A percentile compares a stretch with the other conserved stretches of the same genome.
These are phyloP conservation scores for Sebastes variabilis DNA, from an alignment of 2,797 vertebrate genomes.

Conservation along the genomic window DNA sequence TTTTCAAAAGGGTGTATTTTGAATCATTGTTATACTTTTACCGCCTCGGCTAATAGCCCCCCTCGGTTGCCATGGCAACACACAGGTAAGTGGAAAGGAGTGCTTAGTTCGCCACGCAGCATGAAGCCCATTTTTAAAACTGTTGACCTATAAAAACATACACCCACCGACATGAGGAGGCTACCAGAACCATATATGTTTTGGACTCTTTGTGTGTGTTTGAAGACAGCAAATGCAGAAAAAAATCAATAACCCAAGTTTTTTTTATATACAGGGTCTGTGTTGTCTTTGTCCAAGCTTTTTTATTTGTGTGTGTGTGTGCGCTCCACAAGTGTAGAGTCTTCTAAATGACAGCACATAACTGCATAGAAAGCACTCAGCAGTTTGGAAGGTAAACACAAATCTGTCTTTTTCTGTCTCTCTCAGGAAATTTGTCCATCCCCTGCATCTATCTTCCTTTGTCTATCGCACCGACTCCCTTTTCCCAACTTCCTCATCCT, in stretches of 20 bases:
- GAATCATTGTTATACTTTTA: constrained; percentile 69
- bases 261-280: constrained; percentile 3
- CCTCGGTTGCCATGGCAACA: constrained; percentile 81
- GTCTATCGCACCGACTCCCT: neutral
- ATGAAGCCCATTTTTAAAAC: constrained; percentile 75
- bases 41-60: constrained; percentile 68
- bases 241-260: constrained; percentile 31
- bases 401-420: constrained; percentile 11
- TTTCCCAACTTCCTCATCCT: neutral
- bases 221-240: neutral
- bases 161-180: constrained; percentile 64
- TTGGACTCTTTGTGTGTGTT: constrained; percentile 9
- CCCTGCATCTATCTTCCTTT: neutral
- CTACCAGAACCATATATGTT: constrained; percentile 38
- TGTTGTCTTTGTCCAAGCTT: constrained; percentile 13
- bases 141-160: constrained; percentile 77
- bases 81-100: constrained; percentile 81
- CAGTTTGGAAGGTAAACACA: constrained; percentile 26
- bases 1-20: constrained; percentile 57
- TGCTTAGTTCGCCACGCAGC: constrained; percentile 71
- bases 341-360: constrained; percentile 30
- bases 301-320: neutral
- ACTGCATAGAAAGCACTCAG: neutral
- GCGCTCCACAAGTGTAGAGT: constrained; percentile 2
- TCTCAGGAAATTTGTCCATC: neutral